These are phyloP conservation scores for Cataglyphis cursor DNA, from an alignment of 2,888 invertebrate species.

Conservation along the genomic window DNA sequence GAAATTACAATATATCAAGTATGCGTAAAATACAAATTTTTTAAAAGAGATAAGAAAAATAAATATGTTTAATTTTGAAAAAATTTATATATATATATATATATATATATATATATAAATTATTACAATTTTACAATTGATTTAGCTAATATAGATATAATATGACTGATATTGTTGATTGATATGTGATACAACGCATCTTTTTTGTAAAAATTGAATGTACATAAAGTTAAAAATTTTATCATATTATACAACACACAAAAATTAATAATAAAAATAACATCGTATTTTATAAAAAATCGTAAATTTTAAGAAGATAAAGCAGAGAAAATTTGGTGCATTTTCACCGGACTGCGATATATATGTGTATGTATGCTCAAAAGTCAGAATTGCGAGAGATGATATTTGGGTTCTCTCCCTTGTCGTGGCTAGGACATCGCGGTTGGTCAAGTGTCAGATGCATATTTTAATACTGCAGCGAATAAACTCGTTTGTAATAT, in stretches of 20 bases:
- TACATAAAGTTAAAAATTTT: neutral
- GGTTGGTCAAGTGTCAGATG: neutral
- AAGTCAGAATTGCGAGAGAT: neutral
- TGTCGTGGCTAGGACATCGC: neutral
- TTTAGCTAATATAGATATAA: neutral
- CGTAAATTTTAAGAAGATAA: neutral
- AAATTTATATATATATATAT: neutral
- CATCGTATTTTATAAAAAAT: neutral
- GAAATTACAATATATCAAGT: neutral
- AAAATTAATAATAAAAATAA: neutral
- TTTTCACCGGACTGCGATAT: neutral
- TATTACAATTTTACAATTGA: neutral
- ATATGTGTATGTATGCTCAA: too few relatives aligned
- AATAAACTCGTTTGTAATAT: slow-evolving; percentile 30
- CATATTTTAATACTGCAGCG: slow-evolving; percentile 21
- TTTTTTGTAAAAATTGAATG: neutral
- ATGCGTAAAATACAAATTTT: neutral
- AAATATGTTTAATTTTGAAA: neutral
- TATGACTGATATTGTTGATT: neutral
- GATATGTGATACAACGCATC: neutral
- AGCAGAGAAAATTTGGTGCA: neutral
- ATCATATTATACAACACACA: neutral
- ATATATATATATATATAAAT: neutral
- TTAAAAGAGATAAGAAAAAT: neutral
- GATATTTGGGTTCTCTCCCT: neutral